These are phyloP conservation scores for Oscheius onirici DNA, from an alignment of 2,888 invertebrate genomes.

Conservation along the genomic window DNA sequence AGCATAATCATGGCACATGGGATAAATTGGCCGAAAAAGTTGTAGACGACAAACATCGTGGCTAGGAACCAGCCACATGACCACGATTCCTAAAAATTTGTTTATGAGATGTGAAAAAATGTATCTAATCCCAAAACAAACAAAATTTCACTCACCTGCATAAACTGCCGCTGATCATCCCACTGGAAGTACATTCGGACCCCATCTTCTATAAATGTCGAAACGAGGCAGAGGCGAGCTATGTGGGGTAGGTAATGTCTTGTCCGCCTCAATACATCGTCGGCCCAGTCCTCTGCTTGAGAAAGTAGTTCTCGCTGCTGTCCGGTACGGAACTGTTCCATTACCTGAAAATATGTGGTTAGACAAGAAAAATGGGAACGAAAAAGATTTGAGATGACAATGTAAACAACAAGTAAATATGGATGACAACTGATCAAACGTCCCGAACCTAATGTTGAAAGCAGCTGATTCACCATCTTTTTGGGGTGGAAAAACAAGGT, in stretches of 20 bases:
- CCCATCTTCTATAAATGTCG: constrained; percentile 98
- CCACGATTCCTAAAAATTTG: constrained; percentile 73
- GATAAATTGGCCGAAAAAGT: constrained; percentile 92
- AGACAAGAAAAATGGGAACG: not conserved
- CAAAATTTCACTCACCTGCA: constrained; percentile 36
- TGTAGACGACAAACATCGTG: constrained; percentile 91
- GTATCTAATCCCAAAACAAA: not conserved
- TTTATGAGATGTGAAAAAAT: too few relatives aligned
- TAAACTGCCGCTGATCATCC: constrained; percentile 73
- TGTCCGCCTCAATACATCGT: constrained; percentile 70
- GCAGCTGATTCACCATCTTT: too few relatives aligned
- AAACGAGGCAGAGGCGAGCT: constrained; percentile 93
- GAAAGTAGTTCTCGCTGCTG: constrained; percentile 56
- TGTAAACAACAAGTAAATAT: not conserved
- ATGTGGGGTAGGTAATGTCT: constrained; percentile 86
- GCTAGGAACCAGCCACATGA: constrained; percentile 92
- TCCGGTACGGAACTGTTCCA: constrained; percentile 60
- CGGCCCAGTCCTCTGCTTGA: constrained; percentile 66
- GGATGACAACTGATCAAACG: not conserved
- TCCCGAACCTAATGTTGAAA: too few relatives aligned
- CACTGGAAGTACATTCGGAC: constrained; percentile 97
- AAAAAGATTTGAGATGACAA: not conserved
- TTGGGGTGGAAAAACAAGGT: too few relatives aligned
- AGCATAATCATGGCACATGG: constrained; percentile 95
- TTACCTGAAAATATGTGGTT: constrained; percentile 25